These are phyloP conservation scores for Dryas iulia DNA, from an alignment of 1,140 invertebrate genomes.

Conservation along the genomic window DNA sequence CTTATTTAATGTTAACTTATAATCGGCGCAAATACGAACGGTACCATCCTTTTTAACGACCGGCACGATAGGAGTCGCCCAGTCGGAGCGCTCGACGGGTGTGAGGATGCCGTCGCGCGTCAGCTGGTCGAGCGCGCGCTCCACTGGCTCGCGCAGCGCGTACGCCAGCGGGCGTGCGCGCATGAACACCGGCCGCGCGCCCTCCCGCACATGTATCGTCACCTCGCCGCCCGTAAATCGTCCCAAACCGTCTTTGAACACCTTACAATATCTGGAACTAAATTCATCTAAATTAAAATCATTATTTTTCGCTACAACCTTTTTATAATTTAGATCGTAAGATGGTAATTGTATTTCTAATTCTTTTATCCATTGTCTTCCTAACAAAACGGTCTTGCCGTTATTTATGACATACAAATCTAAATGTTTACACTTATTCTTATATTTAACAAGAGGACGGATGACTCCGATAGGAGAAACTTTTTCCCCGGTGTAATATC, in stretches of 20 bases:
- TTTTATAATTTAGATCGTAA: neutral
- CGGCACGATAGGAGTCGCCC: constrained; percentile 37
- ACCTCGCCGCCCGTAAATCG: constrained; percentile 41
- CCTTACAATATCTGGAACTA: constrained; percentile 43
- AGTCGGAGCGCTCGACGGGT: constrained; percentile 26
- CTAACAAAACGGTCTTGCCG: constrained; percentile 38
- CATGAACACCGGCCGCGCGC: constrained; percentile 37
- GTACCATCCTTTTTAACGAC: constrained; percentile 45
- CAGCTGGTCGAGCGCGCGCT: constrained; percentile 37
- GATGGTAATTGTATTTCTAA: constrained; percentile 21
- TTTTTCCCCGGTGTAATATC: too few species aligned
- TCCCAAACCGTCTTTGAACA: constrained; percentile 41
- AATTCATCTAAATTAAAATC: constrained; percentile 27
- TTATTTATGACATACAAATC: constrained; percentile 37
- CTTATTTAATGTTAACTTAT: constrained; percentile 47
- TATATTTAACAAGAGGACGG: constrained; percentile 26
- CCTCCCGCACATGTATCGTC: constrained; percentile 20
- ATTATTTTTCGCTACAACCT: neutral
- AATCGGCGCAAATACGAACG: constrained; percentile 39
- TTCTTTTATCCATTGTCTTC: constrained; percentile 40
- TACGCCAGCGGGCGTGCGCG: constrained; percentile 45
- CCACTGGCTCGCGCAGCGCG: constrained; percentile 39
- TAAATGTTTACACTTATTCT: constrained; percentile 29
- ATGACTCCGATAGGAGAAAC: too few species aligned
- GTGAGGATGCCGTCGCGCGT: constrained; percentile 31